Conservation (phyloP, 2,113 vertebrate genomes). For the Erpornis zantholeuca region DNA sequence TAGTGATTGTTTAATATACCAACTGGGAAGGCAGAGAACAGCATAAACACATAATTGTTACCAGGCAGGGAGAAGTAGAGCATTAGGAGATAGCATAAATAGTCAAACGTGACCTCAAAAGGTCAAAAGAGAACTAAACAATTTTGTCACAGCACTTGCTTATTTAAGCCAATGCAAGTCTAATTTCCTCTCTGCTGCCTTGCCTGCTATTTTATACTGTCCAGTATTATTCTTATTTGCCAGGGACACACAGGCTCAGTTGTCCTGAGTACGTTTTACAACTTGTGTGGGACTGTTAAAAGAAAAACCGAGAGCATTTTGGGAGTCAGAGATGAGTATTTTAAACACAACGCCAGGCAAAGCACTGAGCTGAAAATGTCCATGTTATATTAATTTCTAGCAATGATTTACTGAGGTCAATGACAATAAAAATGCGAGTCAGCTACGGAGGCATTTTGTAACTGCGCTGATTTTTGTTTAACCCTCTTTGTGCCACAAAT, state of each 20-base stretch:
- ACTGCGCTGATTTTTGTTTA: neutral
- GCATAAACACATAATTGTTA: conserved; percentile 78
- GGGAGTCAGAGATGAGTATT: conserved; percentile 33
- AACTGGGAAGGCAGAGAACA: conserved; percentile 62
- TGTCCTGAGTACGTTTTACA: neutral
- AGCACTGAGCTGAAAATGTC: neutral
- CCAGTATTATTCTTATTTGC: neutral
- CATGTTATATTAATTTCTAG: conserved; percentile 58
- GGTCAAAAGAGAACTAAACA: conserved; percentile 81
- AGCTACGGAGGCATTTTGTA: conserved; percentile 15
- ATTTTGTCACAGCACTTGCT: conserved; percentile 75
- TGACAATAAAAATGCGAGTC: conserved; percentile 56
- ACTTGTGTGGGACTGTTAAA: neutral
- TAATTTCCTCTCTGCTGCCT: conserved; percentile 69
- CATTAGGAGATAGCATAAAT: conserved; percentile 81
- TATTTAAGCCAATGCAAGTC: conserved; percentile 76
- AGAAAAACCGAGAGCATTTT: conserved; percentile 31
- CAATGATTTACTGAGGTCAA: conserved; percentile 67
- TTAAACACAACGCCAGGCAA: neutral
- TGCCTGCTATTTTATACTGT: conserved; percentile 45
- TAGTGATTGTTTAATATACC: conserved; percentile 76
- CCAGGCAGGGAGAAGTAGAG: conserved; percentile 75
- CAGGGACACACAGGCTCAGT: neutral
- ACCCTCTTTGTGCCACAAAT: neutral
- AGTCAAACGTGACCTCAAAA: conserved; percentile 76